Evolutionary conservation across 2,797 vertebrate genomes (phyloP), one percentile per base, ranked within the genome.

Genomic region (Naso thynnoides): DNA sequence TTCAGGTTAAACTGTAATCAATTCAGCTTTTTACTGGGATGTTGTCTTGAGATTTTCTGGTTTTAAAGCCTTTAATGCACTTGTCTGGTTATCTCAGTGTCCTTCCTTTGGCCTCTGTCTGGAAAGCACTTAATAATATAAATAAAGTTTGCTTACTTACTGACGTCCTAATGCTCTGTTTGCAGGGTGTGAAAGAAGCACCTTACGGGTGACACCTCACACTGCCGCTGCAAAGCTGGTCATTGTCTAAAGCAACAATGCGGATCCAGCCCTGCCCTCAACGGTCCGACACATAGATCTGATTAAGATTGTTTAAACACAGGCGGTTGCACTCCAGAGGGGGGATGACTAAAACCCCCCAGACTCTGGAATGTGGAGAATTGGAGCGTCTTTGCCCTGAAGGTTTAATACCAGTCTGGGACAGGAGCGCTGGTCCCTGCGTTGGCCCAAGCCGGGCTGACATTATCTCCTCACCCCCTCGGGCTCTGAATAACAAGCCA

Each of bases 181-280:
- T 89, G 82, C 78, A 36, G 29, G 74, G 73, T 74, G 82, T 72
- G 78, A 89, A 84, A 75, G 66, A 86, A 77, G 78, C 62, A 85
- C 78, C 79, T 85, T 77, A 60, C 82, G 85, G 86, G 86, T 87
- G 86, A 86, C 79, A 85, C 63, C 76, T 70, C 71, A 70, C 88
- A 70, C 73, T 1, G 14, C 60, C 1, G 63, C 73, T 65, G 55
- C 64, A 68, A 86, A 88, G 80, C 78, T 27, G 11, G 39, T 57
- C 85, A 88, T 92, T 91, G 89, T 90, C 84, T 69, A 6, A 39
- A 54, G 54, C 72, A 92, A 91, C 88, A 90, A 87, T 90, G 84
- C 49, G 8, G 70, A 71, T 79, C 77, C 42, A 79, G 58, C 77
- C 86, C 80, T 76, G 74, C 84, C 72, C 68, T 90, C 84, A 73